A percentile compares a stretch with the other conserved stretches of the same genome.
These are phyloP conservation scores for Drosophila orosa DNA, from an alignment of 1,140 invertebrate species.

Conservation along the genomic window DNA sequence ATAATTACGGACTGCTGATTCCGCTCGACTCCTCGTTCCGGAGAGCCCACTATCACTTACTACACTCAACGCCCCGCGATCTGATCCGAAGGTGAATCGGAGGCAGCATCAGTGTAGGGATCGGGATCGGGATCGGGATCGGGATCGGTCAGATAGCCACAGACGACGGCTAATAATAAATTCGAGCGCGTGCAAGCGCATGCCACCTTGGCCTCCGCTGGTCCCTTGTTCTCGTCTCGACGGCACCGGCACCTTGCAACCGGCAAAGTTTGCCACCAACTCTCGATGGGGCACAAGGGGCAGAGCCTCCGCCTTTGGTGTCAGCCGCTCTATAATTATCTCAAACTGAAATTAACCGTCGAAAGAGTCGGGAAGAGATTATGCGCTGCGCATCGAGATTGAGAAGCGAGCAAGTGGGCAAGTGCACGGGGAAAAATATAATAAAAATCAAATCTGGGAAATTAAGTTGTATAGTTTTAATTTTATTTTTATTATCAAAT, in stretches of 20 bases:
- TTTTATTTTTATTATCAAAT: neutral
- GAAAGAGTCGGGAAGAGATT: conserved; percentile 82
- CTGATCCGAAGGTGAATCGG: conserved; percentile 38
- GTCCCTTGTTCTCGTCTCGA: neutral
- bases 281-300: conserved; percentile 11
- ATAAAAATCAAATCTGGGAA: neutral
- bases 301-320: conserved; percentile 57
- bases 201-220: conserved; percentile 47
- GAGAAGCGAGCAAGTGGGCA: conserved; percentile 22
- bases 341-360: conserved; percentile 84
- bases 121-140: conserved; percentile 15
- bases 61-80: conserved; percentile 75
- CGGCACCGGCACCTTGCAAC: conserved; percentile 37
- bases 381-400: conserved; percentile 71
- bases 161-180: conserved; percentile 73
- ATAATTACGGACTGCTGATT: conserved; percentile 64
- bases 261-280: conserved; percentile 22
- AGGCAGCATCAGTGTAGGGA: conserved; percentile 3
- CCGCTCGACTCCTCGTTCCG: conserved; percentile 18
- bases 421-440: conserved; percentile 13
- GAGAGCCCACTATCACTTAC: conserved; percentile 77
- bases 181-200: conserved; percentile 79
- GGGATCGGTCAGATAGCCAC: conserved; percentile 34
- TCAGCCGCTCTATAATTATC: conserved; percentile 84
- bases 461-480: neutral